Percentiles rank a stretch among this genome's conserved stretches.
Evolutionary conservation across 2,888 invertebrate species (phyloP).

Genomic region (Malthinus flaveolus): DNA sequence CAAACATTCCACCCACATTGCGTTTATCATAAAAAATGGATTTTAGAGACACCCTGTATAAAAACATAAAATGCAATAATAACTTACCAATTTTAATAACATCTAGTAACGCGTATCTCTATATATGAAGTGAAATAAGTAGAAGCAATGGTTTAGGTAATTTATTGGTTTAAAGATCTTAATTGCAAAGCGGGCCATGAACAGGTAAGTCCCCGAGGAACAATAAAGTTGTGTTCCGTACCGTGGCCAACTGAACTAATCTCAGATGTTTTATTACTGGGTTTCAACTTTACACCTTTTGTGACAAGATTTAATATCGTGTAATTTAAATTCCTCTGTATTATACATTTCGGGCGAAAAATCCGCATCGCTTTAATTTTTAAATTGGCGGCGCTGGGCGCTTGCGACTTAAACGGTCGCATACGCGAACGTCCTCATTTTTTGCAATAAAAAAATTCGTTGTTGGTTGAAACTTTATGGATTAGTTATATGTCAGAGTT

Average conservation of each 20-base stretch:
- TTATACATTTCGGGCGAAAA: conserved; percentile 11
- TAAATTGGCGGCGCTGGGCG: background rate
- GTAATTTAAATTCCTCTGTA: conserved; percentile 10
- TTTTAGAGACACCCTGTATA: too few species aligned
- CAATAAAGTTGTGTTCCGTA: conserved; percentile 29
- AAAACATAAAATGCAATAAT: too few species aligned
- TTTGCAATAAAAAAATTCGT: too few species aligned
- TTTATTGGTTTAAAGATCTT: conserved; percentile 32
- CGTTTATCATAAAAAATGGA: too few species aligned
- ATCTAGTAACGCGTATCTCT: too few species aligned
- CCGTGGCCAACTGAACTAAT: conserved; percentile 32
- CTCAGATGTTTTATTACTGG: conserved; percentile 31
- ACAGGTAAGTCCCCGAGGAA: conserved; percentile 30
- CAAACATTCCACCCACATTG: too few species aligned
- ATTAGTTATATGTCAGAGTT: too few species aligned
- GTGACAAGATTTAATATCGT: conserved; percentile 26
- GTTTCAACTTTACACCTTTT: conserved; percentile 31
- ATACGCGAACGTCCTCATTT: too few species aligned
- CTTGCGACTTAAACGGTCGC: too few species aligned
- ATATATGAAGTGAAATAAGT: too few species aligned
- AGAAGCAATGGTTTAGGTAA: background rate
- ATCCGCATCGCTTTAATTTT: conserved; percentile 7
- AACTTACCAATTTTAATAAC: too few species aligned
- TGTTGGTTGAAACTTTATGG: too few species aligned
- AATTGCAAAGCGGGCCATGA: conserved; percentile 33